Percentiles rank a stretch among this genome's conserved stretches.
Conservation (phyloP, 2,888 invertebrate species). For the Chymomyza procnemis region DNA sequence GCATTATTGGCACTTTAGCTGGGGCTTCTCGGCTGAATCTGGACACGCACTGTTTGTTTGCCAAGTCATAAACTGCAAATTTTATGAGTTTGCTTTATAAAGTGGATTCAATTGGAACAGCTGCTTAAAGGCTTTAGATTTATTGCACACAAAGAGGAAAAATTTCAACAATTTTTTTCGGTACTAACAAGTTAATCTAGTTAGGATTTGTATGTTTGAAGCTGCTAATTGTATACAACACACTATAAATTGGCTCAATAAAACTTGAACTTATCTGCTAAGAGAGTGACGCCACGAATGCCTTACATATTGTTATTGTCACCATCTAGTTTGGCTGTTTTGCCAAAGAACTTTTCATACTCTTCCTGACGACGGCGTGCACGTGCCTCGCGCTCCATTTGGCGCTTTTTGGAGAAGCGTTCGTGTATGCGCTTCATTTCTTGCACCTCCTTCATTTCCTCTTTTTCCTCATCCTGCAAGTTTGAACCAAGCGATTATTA, state of each 20-base stretch:
- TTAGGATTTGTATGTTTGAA: not conserved
- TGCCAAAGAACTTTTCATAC: constrained; percentile 74
- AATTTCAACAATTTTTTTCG: constrained; percentile 31
- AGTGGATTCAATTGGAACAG: constrained; percentile 10
- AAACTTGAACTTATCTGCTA: constrained; percentile 57
- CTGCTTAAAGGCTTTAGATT: constrained; percentile 48
- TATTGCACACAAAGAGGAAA: constrained; percentile 53
- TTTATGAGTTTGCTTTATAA: constrained; percentile 30
- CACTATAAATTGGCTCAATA: constrained; percentile 43
- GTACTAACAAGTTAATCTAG: not conserved
- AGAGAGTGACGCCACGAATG: constrained; percentile 1
- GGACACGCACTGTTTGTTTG: constrained; percentile 38
- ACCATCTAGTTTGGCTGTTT: constrained; percentile 49
- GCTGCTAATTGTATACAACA: not conserved
- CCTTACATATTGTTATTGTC: constrained; percentile 51
- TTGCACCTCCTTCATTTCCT: constrained; percentile 94
- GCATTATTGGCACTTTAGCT: constrained; percentile 34
- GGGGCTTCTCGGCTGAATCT: constrained; percentile 13
- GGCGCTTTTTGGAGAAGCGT: constrained; percentile 86
- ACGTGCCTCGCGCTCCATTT: constrained; percentile 75
- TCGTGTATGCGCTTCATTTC: constrained; percentile 94
- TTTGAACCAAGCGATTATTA: not conserved
- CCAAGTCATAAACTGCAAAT: constrained; percentile 49
- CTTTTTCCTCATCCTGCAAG: constrained; percentile 91
- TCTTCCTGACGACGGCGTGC: constrained; percentile 64